These are phyloP conservation scores for Flabesymbios commensalis DNA, from an alignment of 2,888 invertebrate genomes.

Conservation along the genomic window DNA sequence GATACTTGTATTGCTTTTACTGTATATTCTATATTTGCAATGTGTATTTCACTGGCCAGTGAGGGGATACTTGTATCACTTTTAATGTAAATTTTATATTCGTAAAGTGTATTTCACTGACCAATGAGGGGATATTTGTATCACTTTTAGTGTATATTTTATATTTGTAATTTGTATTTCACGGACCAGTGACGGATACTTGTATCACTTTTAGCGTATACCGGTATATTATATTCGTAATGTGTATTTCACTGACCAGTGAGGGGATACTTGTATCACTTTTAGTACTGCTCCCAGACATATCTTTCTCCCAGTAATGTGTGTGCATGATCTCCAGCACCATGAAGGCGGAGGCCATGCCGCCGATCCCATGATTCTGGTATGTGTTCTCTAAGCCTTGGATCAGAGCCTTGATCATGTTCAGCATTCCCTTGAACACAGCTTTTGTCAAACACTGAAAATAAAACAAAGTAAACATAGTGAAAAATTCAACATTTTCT, in stretches of 20 bases:
- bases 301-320: constrained; percentile 71
- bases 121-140: no score
- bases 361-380: constrained; percentile 90
- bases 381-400: constrained; percentile 90
- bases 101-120: no score
- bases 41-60: no score
- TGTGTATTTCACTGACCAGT: constrained; percentile 47
- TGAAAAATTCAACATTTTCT: neutral
- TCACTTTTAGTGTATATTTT: no score
- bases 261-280: constrained; percentile 53
- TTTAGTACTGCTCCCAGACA: constrained; percentile 46
- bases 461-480: neutral
- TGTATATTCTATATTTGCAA: no score
- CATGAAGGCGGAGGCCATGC: constrained; percentile 93
- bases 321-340: constrained; percentile 98
- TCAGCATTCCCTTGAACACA: constrained; percentile 96
- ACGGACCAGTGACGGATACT: no score
- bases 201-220: no score
- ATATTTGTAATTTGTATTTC: no score
- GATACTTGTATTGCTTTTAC: no score
- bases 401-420: constrained; percentile 85
- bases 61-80: no score
- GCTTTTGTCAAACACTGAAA: constrained; percentile 73
- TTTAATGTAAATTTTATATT: no score
- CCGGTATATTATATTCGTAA: no score